phyloP scores from a whole-genome alignment of 2,888 invertebrate genomes.

The Charanyca ferruginea region DNA sequence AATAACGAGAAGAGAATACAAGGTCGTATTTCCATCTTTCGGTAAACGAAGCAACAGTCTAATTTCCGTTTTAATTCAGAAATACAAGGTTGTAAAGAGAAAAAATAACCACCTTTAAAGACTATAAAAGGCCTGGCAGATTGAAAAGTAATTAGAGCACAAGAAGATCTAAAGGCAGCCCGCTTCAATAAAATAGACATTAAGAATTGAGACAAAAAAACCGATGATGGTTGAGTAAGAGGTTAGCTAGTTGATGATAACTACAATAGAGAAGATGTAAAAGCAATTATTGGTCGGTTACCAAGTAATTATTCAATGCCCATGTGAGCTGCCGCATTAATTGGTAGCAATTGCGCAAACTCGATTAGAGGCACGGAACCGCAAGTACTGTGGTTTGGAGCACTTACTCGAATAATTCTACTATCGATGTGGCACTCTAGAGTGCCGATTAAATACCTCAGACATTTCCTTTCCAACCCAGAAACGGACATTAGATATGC shows the following conservation, averaged over 20 bases:
- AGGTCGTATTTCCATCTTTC: constrained; percentile 45
- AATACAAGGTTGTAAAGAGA: constrained; percentile 16
- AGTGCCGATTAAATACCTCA: constrained; percentile 40
- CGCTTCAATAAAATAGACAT: constrained; percentile 17
- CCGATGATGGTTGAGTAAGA: constrained; percentile 5
- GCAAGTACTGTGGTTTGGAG: constrained; percentile 56
- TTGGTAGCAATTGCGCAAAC: constrained; percentile 74
- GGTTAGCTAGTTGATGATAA: constrained; percentile 8
- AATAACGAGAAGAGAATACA: constrained; percentile 50
- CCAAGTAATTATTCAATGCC: constrained; percentile 47
- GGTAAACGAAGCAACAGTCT: constrained; percentile 35
- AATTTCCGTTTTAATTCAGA: constrained; percentile 37
- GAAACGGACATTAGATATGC: constrained; percentile 38
- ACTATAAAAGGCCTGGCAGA: constrained; percentile 26
- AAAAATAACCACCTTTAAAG: constrained; percentile 7
- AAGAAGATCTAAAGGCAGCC: constrained; percentile 5
- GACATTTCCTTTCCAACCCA: constrained; percentile 52
- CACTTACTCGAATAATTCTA: constrained; percentile 56
- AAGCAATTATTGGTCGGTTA: constrained; percentile 46
- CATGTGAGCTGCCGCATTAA: constrained; percentile 63
- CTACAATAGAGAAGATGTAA: constrained; percentile 30
- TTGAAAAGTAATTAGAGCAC: constrained; percentile 30
- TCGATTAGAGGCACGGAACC: constrained; percentile 63
- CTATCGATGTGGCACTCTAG: constrained; percentile 42
- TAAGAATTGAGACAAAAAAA: constrained; percentile 5